phyloP scores from a whole-genome alignment of 2,888 invertebrate species.

The Diplazon laetatorius region DNA sequence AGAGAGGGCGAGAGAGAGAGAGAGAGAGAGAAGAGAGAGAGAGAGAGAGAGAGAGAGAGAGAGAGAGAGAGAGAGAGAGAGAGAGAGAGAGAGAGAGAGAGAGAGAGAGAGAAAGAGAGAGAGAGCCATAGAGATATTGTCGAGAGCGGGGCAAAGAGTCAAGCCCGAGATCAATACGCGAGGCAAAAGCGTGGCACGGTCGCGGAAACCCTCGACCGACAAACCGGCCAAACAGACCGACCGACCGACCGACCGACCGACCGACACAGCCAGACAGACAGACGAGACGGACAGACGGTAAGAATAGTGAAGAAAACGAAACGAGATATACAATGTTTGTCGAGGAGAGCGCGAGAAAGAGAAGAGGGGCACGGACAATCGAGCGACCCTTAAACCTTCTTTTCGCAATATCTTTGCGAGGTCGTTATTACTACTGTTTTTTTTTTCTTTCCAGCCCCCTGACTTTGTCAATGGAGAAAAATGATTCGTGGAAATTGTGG shows the following conservation, averaged over 20 bases:
- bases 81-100: conserved; percentile 12
- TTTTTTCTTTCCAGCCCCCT: too few relatives aligned
- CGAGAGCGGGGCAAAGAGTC: conserved; percentile 60
- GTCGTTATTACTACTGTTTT: too few relatives aligned
- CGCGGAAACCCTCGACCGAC: conserved; percentile 74
- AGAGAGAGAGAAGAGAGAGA: conserved; percentile 20
- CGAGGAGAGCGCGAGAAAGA: background rate
- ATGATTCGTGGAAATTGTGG: background rate
- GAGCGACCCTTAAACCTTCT: conserved; percentile 41
- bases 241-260: conserved; percentile 50
- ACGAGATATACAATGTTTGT: conserved; percentile 1
- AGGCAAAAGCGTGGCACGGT: conserved; percentile 75
- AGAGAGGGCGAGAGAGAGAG: conserved; percentile 41
- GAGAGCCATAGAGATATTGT: background rate
- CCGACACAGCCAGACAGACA: conserved; percentile 51
- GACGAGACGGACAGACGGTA: too few relatives aligned
- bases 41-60: conserved; percentile 59
- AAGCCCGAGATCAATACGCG: conserved; percentile 67
- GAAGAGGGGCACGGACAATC: conserved; percentile 23
- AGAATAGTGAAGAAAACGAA: conserved; percentile 11
- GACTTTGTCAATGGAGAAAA: too few relatives aligned
- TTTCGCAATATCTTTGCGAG: conserved; percentile 18
- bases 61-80: conserved; percentile 37
- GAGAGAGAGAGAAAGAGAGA: conserved; percentile 14
- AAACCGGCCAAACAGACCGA: conserved; percentile 63